Evolutionary conservation across 2,113 vertebrate genomes (phyloP).

Genomic region (Misgurnus anguillicaudatus): DNA sequence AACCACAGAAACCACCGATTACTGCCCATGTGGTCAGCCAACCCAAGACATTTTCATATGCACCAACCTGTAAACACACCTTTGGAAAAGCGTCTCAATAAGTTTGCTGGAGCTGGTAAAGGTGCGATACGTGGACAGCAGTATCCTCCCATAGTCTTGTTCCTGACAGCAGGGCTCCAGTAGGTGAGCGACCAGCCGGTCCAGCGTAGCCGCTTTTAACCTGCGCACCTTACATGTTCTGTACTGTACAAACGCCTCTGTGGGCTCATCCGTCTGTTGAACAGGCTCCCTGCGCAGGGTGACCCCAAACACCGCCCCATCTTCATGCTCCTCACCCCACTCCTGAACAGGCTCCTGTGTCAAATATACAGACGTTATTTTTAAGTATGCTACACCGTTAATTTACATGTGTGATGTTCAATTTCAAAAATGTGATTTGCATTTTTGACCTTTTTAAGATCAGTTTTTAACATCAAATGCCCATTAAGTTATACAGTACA

Average conservation of each 20-base stretch:
- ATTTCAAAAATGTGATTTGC: too few relatives aligned
- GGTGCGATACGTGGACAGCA: slow-evolving; percentile 83
- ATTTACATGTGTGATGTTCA: neutral
- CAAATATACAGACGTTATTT: slow-evolving; percentile 13
- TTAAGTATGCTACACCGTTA: too few relatives aligned
- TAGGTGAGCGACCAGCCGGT: slow-evolving; percentile 75
- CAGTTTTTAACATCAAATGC: too few relatives aligned
- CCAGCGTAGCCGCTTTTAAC: slow-evolving; percentile 78
- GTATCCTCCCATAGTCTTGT: slow-evolving; percentile 74
- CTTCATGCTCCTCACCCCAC: slow-evolving; percentile 87
- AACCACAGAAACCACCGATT: too few relatives aligned
- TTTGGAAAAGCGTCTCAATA: slow-evolving; percentile 78
- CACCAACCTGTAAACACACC: slow-evolving; percentile 55
- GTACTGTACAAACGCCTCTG: slow-evolving; percentile 77
- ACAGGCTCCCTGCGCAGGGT: slow-evolving; percentile 75
- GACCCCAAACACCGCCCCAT: slow-evolving; percentile 80
- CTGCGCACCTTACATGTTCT: slow-evolving; percentile 82
- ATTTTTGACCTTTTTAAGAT: too few relatives aligned
- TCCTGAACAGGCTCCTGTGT: slow-evolving; percentile 85
- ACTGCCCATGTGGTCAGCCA: too few relatives aligned
- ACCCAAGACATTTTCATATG: too few relatives aligned
- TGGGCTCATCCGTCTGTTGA: slow-evolving; percentile 38
- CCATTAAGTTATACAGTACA: too few relatives aligned
- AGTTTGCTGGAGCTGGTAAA: slow-evolving; percentile 74
- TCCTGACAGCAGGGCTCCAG: slow-evolving; percentile 75